phyloP scores from a whole-genome alignment of 92 coral and sea anemone species.

The Heteractis magnifica region DNA sequence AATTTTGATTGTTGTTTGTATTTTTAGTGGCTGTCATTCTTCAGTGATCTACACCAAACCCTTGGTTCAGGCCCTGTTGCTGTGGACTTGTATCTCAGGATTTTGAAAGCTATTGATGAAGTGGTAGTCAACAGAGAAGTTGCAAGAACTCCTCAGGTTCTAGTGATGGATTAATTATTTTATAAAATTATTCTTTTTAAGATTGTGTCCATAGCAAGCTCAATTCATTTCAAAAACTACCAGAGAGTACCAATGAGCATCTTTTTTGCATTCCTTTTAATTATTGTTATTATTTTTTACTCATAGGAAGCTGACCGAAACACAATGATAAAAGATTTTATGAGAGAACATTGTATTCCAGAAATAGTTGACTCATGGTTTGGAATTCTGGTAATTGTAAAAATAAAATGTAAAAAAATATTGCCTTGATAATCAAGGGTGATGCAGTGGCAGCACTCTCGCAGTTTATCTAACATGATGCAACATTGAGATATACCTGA shows the following conservation, averaged over 20 bases:
- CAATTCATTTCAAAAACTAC: too few relatives aligned
- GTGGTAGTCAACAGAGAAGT: conserved; percentile 88
- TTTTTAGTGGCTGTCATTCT: conserved; percentile 86
- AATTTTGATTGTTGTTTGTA: neutral
- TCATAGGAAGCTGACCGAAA: conserved; percentile 75
- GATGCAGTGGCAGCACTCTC: neutral
- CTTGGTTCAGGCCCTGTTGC: conserved; percentile 84
- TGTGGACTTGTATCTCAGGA: conserved; percentile 86
- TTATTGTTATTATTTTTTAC: neutral
- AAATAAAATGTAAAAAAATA: neutral
- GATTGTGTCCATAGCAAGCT: neutral
- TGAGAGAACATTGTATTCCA: conserved; percentile 82
- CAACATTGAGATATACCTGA: neutral
- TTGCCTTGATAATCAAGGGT: neutral
- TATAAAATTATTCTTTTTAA: neutral
- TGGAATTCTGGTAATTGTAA: conserved; percentile 67
- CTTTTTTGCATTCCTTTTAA: too few relatives aligned
- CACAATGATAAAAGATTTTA: conserved; percentile 84
- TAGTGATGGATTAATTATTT: neutral
- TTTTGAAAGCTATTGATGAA: conserved; percentile 90
- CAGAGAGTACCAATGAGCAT: too few relatives aligned
- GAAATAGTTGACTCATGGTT: conserved; percentile 88
- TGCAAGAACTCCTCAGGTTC: conserved; percentile 75
- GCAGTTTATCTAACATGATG: too few relatives aligned
- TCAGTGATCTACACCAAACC: conserved; percentile 77